Conservation (phyloP, 2,113 vertebrate species). For the Sterrhoptilus dennistouni region DNA sequence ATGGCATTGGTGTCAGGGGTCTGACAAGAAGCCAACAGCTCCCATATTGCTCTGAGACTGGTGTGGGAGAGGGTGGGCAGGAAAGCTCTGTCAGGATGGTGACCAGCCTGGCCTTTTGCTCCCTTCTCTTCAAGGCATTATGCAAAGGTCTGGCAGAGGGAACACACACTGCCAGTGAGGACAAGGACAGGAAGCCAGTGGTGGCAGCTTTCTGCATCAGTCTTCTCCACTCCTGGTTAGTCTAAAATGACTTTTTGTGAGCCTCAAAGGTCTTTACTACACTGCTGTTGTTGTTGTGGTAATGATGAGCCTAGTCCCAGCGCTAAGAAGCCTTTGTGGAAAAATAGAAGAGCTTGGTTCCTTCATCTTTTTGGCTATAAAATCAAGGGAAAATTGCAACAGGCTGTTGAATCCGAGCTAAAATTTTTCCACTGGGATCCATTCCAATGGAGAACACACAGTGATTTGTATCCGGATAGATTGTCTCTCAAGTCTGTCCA, state of each 20-base stretch:
- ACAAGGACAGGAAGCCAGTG: not conserved
- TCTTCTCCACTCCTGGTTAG: not conserved
- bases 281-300: not conserved
- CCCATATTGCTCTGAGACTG: fast-evolving
- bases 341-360: not conserved
- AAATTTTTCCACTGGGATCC: not conserved
- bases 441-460: not conserved
- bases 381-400: not conserved
- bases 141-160: not conserved
- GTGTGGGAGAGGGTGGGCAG: not conserved
- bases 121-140: not conserved
- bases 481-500: not conserved
- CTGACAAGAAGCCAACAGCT: not conserved
- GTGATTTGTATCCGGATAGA: not conserved
- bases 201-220: not conserved
- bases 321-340: not conserved
- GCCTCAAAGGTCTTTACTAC: not conserved
- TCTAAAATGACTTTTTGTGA: not conserved
- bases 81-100: not conserved
- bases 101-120: not conserved
- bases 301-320: not conserved
- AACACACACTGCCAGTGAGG: not conserved
- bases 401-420: not conserved
- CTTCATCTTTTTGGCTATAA: not conserved
- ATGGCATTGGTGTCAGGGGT: fast-evolving